Base-by-base conservation (phyloP, 2,113 vertebrate species). In the Rhinolophus ferrumequinum region DNA sequence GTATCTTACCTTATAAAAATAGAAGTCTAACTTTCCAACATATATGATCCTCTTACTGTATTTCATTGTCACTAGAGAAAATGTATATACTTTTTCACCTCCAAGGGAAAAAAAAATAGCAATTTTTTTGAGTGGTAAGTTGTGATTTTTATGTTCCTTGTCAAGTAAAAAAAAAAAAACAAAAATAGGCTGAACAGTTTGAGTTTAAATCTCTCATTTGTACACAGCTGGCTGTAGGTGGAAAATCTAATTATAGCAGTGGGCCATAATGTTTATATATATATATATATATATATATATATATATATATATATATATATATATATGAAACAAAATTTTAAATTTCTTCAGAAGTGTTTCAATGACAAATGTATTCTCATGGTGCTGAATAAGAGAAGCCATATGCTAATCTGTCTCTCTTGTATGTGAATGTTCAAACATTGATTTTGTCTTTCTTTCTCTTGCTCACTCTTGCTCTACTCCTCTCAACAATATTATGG, bases 331-430 rank as follows among this genome's bases (percentile, higher is more conserved):
- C 41, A 44, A 44, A 66, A 1, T 70, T 86, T 69, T 19, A 67
- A 92, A 58, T 92, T 94, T 93, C 18, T 56, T 86, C n/a, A 79
- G 24, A 83, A 94, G 5, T 94, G 86, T 90, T 69, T 22, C 56
- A 82, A 69, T 10, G 92, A 24, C 28, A 75, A 72, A 92, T 93
- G 15, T 44, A 52, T 77, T 93, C 30, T 79, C 60, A 54, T 22
- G 30, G 13, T 58, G 50, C 67, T 89, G 38, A 90, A 62, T 69
- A 81, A 82, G 5, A 82, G 56, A 85, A 80, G 22, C 11, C 50
- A 26, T 44, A 58, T 72, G 72, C 8, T 38, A 88, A 84, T 81
- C n/a, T 90, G 3, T 85, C 33, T 76, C 10, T 81, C 13, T 13
- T 30, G 5, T 50, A 24, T 77, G 18, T 47, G 41, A 72, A 79